phyloP scores from a whole-genome alignment of 2,797 vertebrate genomes.

The Epinephelus coioides region DNA sequence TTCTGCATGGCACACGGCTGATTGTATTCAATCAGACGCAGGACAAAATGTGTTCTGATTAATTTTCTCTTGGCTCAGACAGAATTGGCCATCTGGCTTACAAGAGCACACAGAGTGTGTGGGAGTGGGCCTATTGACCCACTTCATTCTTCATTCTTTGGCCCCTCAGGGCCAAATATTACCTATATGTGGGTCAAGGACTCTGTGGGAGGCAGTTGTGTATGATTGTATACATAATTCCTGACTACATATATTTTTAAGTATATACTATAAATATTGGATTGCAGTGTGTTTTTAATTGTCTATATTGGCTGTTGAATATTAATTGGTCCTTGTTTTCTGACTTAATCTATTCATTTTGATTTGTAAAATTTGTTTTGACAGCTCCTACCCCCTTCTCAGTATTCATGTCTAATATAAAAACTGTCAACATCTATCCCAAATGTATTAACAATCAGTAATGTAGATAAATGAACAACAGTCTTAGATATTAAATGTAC shows the following conservation, averaged over 20 bases:
- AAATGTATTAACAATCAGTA: too few relatives aligned
- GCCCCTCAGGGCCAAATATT: conserved; percentile 49
- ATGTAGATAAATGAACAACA: too few relatives aligned
- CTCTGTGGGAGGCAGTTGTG: conserved; percentile 20
- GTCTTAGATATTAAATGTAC: too few relatives aligned
- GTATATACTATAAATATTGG: background rate
- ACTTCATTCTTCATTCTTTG: conserved; percentile 54
- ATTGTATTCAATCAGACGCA: conserved; percentile 47
- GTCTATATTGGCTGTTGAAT: background rate
- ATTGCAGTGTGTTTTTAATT: background rate
- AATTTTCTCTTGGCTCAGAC: conserved; percentile 60
- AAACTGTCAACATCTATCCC: too few relatives aligned
- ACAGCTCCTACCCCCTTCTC: too few relatives aligned
- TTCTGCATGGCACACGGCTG: conserved; percentile 20
- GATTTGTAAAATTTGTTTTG: background rate
- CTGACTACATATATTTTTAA: background rate
- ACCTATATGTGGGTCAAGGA: conserved; percentile 71
- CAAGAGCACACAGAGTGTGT: conserved; percentile 50
- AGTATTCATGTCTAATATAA: too few relatives aligned
- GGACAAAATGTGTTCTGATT: conserved; percentile 66
- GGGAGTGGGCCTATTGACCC: conserved; percentile 66
- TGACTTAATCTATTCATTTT: background rate
- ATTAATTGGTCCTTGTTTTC: background rate
- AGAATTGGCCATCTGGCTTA: conserved; percentile 76
- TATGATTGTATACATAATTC: conserved; percentile 3